phyloP scores from a whole-genome alignment of 2,888 invertebrate genomes.

The Tenthredo notha region DNA sequence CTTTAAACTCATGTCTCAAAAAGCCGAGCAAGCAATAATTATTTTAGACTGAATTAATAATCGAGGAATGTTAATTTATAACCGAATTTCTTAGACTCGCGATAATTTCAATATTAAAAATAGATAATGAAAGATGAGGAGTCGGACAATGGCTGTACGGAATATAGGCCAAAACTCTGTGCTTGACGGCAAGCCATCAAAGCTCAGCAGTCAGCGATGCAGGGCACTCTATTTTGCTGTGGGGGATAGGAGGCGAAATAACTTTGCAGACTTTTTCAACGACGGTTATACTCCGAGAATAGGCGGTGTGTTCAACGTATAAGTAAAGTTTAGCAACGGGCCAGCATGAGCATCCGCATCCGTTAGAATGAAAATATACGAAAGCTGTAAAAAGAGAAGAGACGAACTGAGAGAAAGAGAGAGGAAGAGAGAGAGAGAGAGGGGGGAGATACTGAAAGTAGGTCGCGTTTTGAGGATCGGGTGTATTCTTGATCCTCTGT shows the following conservation, averaged over 20 bases:
- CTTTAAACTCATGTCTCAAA: not conserved
- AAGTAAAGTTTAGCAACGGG: conserved; percentile 36
- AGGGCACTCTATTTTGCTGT: not conserved
- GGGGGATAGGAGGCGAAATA: conserved; percentile 1
- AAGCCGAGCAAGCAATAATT: not conserved
- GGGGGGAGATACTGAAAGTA: conserved; percentile 24
- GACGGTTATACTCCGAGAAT: conserved; percentile 22
- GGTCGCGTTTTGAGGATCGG: conserved; percentile 44
- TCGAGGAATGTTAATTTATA: not conserved
- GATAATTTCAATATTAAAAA: not conserved
- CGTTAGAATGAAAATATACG: conserved; percentile 43
- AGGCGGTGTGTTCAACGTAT: conserved; percentile 4
- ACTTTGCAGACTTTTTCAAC: conserved; percentile 35
- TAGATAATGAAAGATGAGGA: too few relatives aligned
- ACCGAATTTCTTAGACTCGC: not conserved
- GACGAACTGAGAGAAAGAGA: not conserved
- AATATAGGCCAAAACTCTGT: not conserved
- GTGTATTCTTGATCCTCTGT: conserved; percentile 42
- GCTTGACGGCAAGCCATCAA: conserved; percentile 24
- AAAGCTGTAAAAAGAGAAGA: conserved; percentile 14
- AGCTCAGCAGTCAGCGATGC: not conserved
- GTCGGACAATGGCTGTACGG: not conserved
- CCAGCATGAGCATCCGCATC: conserved; percentile 30
- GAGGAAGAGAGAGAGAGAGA: not conserved
- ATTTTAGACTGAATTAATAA: not conserved